Evolutionary conservation across 2,888 invertebrate species (phyloP).

Genomic region (Mythimna loreyi): DNA sequence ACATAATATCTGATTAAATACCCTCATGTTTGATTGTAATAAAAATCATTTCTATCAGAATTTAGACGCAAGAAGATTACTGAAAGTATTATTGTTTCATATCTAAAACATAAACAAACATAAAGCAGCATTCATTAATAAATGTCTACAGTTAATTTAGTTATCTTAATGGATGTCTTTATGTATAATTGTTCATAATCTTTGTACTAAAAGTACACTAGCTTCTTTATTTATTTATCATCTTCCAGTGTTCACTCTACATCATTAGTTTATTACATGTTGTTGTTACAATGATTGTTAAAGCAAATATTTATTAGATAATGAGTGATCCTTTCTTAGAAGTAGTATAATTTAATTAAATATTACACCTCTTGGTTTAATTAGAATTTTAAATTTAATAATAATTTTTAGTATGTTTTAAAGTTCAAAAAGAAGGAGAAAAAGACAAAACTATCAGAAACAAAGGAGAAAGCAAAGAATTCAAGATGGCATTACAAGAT

Average conservation of each 20-base stretch:
- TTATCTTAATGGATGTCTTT: constrained; percentile 1
- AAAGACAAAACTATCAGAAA: not conserved
- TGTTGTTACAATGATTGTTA: constrained; percentile 21
- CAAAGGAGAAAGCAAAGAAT: constrained; percentile 19
- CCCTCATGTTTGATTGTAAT: constrained; percentile 46
- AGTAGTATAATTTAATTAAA: constrained; percentile 12
- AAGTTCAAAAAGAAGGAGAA: not conserved
- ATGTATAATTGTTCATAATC: constrained; percentile 38
- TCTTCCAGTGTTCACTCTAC: not conserved
- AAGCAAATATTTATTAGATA: constrained; percentile 24
- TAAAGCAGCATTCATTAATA: constrained; percentile 4
- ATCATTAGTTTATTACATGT: constrained; percentile 41
- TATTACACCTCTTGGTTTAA: not conserved
- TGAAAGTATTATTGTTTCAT: constrained; percentile 10
- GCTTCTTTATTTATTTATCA: constrained; percentile 41
- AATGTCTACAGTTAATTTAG: not conserved
- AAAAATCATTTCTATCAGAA: not conserved
- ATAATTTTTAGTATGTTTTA: not conserved
- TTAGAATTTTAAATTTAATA: not conserved
- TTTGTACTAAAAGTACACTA: constrained; percentile 38
- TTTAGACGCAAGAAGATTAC: not conserved
- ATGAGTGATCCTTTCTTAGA: not conserved
- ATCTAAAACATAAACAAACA: constrained; percentile 23
- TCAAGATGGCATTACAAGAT: not conserved
- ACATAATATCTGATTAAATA: constrained; percentile 28